phyloP scores from a whole-genome alignment of 2,888 invertebrate species.

The Anthophora plumipes region DNA sequence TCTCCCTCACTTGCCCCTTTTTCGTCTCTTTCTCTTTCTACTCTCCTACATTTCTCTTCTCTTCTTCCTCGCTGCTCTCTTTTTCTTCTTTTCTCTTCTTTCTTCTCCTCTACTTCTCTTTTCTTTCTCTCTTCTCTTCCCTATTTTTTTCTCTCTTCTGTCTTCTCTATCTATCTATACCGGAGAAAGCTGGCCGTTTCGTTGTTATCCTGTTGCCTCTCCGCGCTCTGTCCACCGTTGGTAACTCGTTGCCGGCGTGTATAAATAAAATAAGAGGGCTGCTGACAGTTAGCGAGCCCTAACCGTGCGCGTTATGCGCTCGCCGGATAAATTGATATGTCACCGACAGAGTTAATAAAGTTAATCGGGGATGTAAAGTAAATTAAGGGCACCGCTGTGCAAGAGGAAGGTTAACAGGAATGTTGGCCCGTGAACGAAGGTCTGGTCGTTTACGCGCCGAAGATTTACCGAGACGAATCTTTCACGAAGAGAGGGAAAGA shows the following conservation, averaged over 20 bases:
- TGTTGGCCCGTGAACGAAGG: conserved; percentile 1
- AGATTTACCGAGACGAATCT: background rate
- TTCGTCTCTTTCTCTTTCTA: background rate
- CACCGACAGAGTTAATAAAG: conserved; percentile 54
- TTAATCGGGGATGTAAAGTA: conserved; percentile 44
- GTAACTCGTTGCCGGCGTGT: conserved; percentile 32
- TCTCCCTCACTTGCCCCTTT: background rate
- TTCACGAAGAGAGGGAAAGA: background rate
- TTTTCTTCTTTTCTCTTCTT: too few relatives aligned
- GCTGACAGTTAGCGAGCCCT: conserved; percentile 41
- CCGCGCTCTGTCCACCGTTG: background rate
- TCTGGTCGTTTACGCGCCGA: background rate
- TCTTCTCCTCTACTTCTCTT: too few relatives aligned
- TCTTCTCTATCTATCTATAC: too few relatives aligned
- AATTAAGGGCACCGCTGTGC: conserved; percentile 22
- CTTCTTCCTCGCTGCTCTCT: too few relatives aligned
- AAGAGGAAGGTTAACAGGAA: conserved; percentile 13
- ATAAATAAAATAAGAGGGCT: conserved; percentile 59
- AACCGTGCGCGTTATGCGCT: conserved; percentile 32
- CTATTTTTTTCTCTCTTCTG: too few relatives aligned
- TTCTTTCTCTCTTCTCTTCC: too few relatives aligned
- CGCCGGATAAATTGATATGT: conserved; percentile 53
- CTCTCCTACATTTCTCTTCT: too few relatives aligned
- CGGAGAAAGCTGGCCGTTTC: too few relatives aligned
- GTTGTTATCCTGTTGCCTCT: conserved; percentile 18